Evolutionary conservation across 2,888 invertebrate species (phyloP).

Genomic region (Copidosoma aretas): DNA sequence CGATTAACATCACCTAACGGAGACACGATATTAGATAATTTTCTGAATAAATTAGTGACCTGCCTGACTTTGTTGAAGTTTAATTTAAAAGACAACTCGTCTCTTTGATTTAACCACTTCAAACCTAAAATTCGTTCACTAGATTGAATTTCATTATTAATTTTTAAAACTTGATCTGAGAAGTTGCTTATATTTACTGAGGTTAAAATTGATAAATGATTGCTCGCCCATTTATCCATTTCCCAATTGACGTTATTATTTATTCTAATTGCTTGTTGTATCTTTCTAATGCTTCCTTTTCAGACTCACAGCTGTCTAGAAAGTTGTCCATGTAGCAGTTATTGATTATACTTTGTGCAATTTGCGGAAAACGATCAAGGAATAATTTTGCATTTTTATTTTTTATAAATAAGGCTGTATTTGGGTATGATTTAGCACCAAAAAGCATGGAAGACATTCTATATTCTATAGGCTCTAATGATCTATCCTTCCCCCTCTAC

Average conservation of each 20-base stretch:
- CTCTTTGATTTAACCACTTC: background rate
- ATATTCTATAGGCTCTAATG: background rate
- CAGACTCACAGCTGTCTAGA: background rate
- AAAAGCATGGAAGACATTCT: background rate
- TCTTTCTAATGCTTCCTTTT: background rate
- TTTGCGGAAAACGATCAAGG: background rate
- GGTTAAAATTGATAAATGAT: too few relatives aligned
- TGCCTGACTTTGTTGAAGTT: conserved; percentile 4
- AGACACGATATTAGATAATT: too few relatives aligned
- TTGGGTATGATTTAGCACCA: background rate
- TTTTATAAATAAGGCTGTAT: background rate
- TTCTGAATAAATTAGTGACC: too few relatives aligned
- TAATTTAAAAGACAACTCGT: conserved; percentile 11
- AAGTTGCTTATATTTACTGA: background rate
- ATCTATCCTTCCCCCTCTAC: background rate
- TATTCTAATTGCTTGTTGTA: too few relatives aligned
- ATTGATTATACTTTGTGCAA: background rate
- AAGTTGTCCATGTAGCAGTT: background rate
- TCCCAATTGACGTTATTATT: too few relatives aligned
- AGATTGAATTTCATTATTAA: too few relatives aligned
- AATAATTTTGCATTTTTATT: background rate
- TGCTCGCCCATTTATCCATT: too few relatives aligned
- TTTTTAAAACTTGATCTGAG: background rate
- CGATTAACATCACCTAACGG: too few relatives aligned
- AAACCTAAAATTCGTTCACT: conserved; percentile 7